A percentile compares a stretch with the other conserved stretches of the same genome.
These are phyloP conservation scores for Icerya purchasi DNA, from an alignment of 2,888 invertebrate genomes.

Conservation along the genomic window DNA sequence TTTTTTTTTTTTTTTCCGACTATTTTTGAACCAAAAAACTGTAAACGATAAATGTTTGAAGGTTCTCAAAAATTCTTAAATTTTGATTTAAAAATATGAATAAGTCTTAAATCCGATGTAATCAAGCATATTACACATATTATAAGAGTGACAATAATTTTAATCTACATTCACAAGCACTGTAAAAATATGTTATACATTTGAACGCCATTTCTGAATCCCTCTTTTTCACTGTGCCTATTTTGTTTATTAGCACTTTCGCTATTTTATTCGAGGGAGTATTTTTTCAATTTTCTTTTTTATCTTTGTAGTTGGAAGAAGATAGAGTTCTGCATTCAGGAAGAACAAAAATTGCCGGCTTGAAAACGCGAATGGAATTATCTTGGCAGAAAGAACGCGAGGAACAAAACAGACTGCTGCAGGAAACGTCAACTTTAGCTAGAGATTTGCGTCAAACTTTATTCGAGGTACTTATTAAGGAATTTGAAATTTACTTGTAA, in stretches of 20 bases:
- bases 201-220: too few relatives aligned
- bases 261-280: neutral
- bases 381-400: conserved; percentile 88
- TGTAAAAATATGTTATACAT: too few relatives aligned
- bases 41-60: too few relatives aligned
- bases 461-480: conserved; percentile 60
- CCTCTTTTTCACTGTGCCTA: too few relatives aligned
- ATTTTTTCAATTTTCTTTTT: neutral
- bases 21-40: too few relatives aligned
- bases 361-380: conserved; percentile 67
- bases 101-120: too few relatives aligned
- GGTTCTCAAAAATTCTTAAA: too few relatives aligned
- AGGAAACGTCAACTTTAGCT: conserved; percentile 75
- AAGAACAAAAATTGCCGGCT: conserved; percentile 61
- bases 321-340: conserved; percentile 63
- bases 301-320: conserved; percentile 51
- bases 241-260: neutral
- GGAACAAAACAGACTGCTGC: conserved; percentile 70
- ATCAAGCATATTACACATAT: too few relatives aligned
- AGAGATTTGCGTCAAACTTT: conserved; percentile 68
- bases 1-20: too few relatives aligned
- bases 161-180: too few relatives aligned
- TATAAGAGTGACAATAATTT: too few relatives aligned
- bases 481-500: conserved; percentile 6
- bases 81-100: too few relatives aligned